Evolutionary conservation across 92 coral and sea anemone species (phyloP).

Genomic region (Hydrozoanthus gracilis): DNA sequence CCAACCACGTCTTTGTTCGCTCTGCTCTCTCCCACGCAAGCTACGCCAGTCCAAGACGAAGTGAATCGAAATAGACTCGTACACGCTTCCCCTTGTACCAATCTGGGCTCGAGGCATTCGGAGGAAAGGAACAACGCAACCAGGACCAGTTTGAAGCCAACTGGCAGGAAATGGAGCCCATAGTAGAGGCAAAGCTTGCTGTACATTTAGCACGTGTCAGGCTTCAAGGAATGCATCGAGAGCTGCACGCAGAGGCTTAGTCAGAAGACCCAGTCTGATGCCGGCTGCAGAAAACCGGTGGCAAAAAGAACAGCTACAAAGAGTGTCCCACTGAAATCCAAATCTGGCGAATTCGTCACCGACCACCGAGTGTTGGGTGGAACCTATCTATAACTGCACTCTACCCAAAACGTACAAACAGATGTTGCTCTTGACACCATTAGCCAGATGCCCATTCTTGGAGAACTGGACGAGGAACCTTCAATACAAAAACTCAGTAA

Average conservation of each 20-base stretch:
- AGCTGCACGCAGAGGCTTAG: not conserved
- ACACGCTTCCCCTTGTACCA: not conserved
- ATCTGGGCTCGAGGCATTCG: constrained; percentile 19
- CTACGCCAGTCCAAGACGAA: constrained; percentile 38
- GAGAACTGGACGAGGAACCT: not conserved
- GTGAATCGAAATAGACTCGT: not conserved
- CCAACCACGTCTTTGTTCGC: constrained; percentile 2
- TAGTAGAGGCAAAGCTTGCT: not conserved
- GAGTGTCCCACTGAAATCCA: not conserved
- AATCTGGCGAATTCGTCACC: not conserved
- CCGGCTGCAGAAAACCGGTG: not conserved
- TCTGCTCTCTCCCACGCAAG: constrained; percentile 10
- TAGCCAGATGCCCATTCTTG: not conserved
- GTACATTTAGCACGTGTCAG: not conserved
- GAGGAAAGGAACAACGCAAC: not conserved
- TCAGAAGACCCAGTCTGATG: not conserved
- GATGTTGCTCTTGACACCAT: not conserved
- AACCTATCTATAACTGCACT: not conserved
- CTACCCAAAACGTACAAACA: not conserved
- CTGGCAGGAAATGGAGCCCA: constrained; percentile 6
- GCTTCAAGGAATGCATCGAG: not conserved
- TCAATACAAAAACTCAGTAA: not conserved
- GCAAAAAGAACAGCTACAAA: not conserved
- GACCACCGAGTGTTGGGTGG: not conserved
- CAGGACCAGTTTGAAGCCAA: not conserved